Evolutionary conservation across 2,797 vertebrate genomes (phyloP).

Genomic region (Urocyon cinereoargenteus): DNA sequence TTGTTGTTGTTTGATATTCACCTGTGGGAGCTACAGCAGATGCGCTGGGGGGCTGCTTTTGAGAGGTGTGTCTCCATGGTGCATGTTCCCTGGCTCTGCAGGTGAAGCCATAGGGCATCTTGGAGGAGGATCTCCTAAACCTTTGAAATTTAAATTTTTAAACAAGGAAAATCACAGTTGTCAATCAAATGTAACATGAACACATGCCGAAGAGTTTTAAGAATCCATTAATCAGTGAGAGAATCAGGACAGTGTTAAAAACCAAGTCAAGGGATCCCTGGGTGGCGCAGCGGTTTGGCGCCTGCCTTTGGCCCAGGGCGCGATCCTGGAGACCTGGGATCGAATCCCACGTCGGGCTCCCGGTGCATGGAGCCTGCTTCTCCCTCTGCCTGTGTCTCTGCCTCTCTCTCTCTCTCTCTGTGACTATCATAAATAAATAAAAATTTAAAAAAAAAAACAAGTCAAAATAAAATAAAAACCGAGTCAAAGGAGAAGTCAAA

Average conservation of each 20-base stretch:
- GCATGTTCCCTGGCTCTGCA: background rate
- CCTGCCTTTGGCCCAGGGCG: no score
- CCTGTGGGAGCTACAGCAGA: background rate
- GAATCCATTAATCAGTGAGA: background rate
- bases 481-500: background rate
- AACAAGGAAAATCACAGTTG: background rate
- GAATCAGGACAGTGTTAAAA: background rate
- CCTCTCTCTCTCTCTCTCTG: no score
- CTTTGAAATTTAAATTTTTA: background rate
- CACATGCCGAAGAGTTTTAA: background rate
- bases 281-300: no score
- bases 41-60: background rate
- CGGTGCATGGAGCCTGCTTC: no score
- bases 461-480: background rate
- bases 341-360: no score
- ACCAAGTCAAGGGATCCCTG: background rate
- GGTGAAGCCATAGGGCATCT: background rate
- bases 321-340: no score
- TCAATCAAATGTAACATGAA: background rate
- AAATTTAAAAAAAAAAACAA: no score
- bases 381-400: no score
- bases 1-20: background rate
- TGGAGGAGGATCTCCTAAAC: background rate
- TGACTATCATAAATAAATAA: no score
- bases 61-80: background rate